A percentile compares a stretch with the other conserved stretches of the same genome.
phyloP scores from a whole-genome alignment of 2,888 invertebrate species.

The Apoda limacodes region DNA sequence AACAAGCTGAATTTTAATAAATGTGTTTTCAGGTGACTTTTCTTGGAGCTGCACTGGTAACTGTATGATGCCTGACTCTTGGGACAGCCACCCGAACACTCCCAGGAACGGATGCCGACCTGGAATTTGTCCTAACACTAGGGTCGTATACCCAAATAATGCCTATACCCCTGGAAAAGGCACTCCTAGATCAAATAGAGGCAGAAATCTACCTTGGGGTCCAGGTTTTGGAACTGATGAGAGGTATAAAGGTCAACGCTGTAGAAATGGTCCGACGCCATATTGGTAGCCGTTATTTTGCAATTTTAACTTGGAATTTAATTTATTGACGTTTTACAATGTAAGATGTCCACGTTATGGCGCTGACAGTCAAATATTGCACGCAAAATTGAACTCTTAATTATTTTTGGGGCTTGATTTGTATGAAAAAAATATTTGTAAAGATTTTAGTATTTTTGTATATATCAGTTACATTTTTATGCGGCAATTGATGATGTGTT shows the following conservation, averaged over 20 bases:
- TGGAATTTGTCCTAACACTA: conserved; percentile 38
- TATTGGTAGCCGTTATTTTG: conserved; percentile 40
- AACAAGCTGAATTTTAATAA: conserved; percentile 1
- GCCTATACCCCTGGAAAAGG: conserved; percentile 36
- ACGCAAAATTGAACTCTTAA: no score
- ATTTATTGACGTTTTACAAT: no score
- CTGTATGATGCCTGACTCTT: conserved; percentile 44
- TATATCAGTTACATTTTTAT: no score
- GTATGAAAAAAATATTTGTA: no score
- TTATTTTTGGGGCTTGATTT: no score
- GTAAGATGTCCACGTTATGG: no score
- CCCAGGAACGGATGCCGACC: conserved; percentile 53
- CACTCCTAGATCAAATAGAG: conserved; percentile 33
- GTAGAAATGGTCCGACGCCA: conserved; percentile 46
- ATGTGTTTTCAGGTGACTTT: conserved; percentile 39
- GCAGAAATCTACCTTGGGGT: conserved; percentile 52
- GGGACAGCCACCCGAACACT: conserved; percentile 44
- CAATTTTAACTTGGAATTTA: no score
- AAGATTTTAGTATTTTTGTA: no score
- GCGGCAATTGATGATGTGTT: no score
- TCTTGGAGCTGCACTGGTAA: conserved; percentile 44
- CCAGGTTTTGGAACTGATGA: conserved; percentile 44
- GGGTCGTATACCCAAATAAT: conserved; percentile 35
- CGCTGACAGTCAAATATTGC: no score
- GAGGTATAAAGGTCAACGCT: conserved; percentile 48